Evolutionary conservation across 1,140 invertebrate species (phyloP), one percentile per base, ranked within the genome.

Genomic region (Vanessa tameamea): DNA sequence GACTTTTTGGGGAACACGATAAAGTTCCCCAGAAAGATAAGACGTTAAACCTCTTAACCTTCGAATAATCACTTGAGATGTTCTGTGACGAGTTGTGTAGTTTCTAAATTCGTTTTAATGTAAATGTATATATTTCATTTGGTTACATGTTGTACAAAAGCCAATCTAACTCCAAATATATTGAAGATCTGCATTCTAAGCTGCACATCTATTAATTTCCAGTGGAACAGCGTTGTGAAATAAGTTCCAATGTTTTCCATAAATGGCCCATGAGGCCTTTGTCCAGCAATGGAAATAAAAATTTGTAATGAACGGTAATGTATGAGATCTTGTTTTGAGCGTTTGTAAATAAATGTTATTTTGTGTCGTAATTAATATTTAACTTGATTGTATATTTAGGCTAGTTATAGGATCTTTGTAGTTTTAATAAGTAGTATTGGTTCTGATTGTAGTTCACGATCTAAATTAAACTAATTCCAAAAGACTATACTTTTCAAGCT

Each of bases 1-100:
- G 86, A 88, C 16, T 70, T 77, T 26, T 75, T 82, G 64, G 81
- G 72, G 53, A 70, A 63, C 57, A 15, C 57, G 13, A 61, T 73
- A 7, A 73, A 73, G 57, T 61, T 66, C 47, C 72, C 72, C 31
- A 73, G 53, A 47, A 73, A 73, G 65, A 47, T 73, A 37, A 47
- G 72, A 14, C 66, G 72, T 37, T 73, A 73, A 66, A 26, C 37
- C 37, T 43, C 37, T 43, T 9, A 43, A 8, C 37, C 37, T 8
- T 43, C 37, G 37, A 43, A 43, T 43, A 43, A 43, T 31, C 37
- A 37, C 3, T 9, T 43, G 9, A 9, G 7, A 43, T 43, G 9
- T 43, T 43, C 37, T 31, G 47, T 23, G 12, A 61, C 23, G 53
- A 26, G 15, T 57, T 53, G 48, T 50, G 48, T 6, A 50, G 2